A percentile compares a stretch with the other conserved stretches of the same genome.
Conservation (phyloP, 2,888 invertebrate species). For the Pristionchus entomophagus region DNA sequence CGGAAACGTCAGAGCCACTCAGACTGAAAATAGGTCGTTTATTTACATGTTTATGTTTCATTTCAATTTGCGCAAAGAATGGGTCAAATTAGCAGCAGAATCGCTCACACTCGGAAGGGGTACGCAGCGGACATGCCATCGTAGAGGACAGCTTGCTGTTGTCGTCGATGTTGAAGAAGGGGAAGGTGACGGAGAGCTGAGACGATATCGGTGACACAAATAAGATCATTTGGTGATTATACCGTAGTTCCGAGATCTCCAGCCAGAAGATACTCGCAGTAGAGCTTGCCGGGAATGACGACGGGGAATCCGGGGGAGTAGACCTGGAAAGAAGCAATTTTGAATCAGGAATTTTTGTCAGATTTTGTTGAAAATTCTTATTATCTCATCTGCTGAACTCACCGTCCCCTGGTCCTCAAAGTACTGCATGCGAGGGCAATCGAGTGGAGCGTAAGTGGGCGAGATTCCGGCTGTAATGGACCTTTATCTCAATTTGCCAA, state of each 20-base stretch:
- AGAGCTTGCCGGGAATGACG: not conserved
- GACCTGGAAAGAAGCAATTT: not conserved
- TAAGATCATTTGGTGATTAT: not conserved
- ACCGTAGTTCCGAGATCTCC: not conserved
- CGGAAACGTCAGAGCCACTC: not conserved
- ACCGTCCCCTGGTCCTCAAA: slow-evolving; percentile 33
- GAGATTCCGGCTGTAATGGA: not conserved
- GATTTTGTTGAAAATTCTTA: not conserved
- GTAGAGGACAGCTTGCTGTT: slow-evolving; percentile 13
- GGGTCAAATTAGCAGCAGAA: not conserved
- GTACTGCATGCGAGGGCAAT: slow-evolving; percentile 29
- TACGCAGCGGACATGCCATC: slow-evolving; percentile 24
- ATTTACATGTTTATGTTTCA: too few relatives aligned
- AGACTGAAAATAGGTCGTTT: not conserved
- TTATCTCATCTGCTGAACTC: too few relatives aligned
- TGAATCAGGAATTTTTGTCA: not conserved
- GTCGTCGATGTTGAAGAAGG: slow-evolving; percentile 1
- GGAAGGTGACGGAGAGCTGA: slow-evolving; percentile 38
- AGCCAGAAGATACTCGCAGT: slow-evolving; percentile 27
- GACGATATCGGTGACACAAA: not conserved
- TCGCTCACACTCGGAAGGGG: not conserved
- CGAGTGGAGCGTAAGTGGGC: slow-evolving; percentile 15
- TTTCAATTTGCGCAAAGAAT: too few relatives aligned
- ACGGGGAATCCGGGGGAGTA: slow-evolving; percentile 39
- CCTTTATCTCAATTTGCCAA: not conserved